These are phyloP conservation scores for Poeciliopsis prolifica DNA, from an alignment of 2,113 vertebrate species.

Conservation along the genomic window DNA sequence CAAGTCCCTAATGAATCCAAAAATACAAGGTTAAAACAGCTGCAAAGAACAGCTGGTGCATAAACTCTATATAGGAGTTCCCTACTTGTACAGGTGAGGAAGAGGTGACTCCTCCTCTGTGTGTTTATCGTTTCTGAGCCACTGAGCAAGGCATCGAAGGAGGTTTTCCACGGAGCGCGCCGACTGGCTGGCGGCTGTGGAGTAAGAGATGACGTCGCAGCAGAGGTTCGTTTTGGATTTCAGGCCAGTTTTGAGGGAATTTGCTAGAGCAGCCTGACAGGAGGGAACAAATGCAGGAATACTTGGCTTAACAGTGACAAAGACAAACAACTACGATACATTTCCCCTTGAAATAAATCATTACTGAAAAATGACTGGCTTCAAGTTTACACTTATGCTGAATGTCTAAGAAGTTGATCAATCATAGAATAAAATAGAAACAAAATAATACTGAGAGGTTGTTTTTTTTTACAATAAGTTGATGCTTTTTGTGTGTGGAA, in stretches of 20 bases:
- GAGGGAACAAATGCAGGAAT: not conserved
- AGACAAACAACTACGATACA: not conserved
- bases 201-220: constrained; percentile 83
- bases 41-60: not conserved
- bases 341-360: no score
- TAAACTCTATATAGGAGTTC: not conserved
- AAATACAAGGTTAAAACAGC: not conserved
- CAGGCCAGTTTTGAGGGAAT: constrained; percentile 62
- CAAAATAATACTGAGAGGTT: no score
- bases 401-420: no score
- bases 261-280: constrained; percentile 76
- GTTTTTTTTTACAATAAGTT: no score
- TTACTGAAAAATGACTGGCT: no score
- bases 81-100: constrained; percentile 79
- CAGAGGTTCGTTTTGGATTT: constrained; percentile 40
- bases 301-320: not conserved
- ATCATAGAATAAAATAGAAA: no score
- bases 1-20: constrained; percentile 75
- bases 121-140: constrained; percentile 68
- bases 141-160: constrained; percentile 78
- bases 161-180: constrained; percentile 79
- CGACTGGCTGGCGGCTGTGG: constrained; percentile 82
- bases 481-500: no score
- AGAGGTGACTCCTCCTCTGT: constrained; percentile 50
- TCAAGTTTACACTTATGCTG: no score